Evolutionary conservation across 2,888 invertebrate species (phyloP), one percentile per base, ranked within the genome.

Genomic region (Dicyrtomina minuta): DNA sequence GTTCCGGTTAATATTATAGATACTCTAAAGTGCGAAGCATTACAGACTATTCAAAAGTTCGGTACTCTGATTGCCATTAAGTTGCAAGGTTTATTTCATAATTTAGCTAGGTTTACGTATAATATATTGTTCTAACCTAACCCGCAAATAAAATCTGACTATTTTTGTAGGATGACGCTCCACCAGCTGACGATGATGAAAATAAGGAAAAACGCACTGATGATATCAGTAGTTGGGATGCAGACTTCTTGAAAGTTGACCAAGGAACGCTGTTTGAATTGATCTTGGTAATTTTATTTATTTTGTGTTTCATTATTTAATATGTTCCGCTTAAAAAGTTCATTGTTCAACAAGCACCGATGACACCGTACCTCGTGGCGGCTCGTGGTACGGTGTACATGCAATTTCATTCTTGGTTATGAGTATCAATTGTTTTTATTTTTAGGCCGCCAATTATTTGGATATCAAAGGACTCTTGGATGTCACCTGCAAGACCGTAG

Each of bases 211-310:
- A 97, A 80, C 86, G 98, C n/a, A 98, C 98, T 0, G 98, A 99
- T 81, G 98, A 99, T 81, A 99, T 99, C 77, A 93, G 93, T 26
- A 94, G 95, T 0, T 99, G 99, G 99, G 99, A 99, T 85, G 94
- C 96, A 0, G 98, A 99, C 82, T 99, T 99, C 81, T 84, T 99
- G 10, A 99, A 99, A 86, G 97, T 98, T 41, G 96, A 97, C 82
- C 96, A 97, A 82, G 96, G 94, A 71, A 97, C 96, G 1, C 84
- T 98, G 15, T 97, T 96, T 82, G 97, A 97, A 84, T 84, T 98
- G 51, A 97, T 98, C 79, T 84, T 98, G 81, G 85, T 86, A 80
- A 78, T 81, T 3, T 5, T 4, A 27, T 15, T 41, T 33, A 8
- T 33, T 8, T 33, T 5, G 8, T 33, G 33, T 33, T 8, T 33